Base-by-base conservation (phyloP, 2,888 invertebrate genomes). In the Macrosoma leucophasiata region DNA sequence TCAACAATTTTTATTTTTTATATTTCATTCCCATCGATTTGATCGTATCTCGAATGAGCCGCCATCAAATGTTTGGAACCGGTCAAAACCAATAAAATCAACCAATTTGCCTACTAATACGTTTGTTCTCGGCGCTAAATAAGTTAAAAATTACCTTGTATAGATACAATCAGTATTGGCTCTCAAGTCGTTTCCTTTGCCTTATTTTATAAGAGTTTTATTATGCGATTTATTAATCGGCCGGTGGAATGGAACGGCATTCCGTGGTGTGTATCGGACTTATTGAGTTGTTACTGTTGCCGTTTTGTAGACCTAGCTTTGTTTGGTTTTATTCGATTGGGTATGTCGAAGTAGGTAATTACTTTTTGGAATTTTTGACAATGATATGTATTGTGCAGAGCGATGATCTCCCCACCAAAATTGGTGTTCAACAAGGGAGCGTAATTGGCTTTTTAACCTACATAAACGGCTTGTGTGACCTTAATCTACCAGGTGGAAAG, bases 21-120 rank as follows among this genome's bases (percentile, higher is more conserved):
- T n/a, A n/a, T n/a, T n/a, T n/a, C n/a, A n/a, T n/a, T n/a, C n/a
- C n/a, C n/a, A n/a, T n/a, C n/a, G n/a, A n/a, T n/a, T n/a, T n/a
- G n/a, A n/a, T n/a, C n/a, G n/a, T n/a, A n/a, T n/a, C n/a, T n/a
- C 12, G 49, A 41, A 65, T 65, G 55, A 66, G 63, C 39, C 62
- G 58, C 41, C 50, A 58, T 63, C 58, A 53, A 58, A 58, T 45
- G 52, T 49, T 55, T 51, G 46, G 50, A 57, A 59, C 53, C 56
- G 50, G 45, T 34, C 46, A 36, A 24, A 41, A 18, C 50, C 41
- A 43, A 55, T 63, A 56, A 67, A 64, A 59, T 50, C 40, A 50
- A 46, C 47, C 57, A 47, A 68, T 69, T 69, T 70, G 65, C 62
- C 52, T 68, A 63, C 57, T 62, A 72, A 74, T 69, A 58, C 35